Evolutionary conservation across 1,140 invertebrate species (phyloP).

Genomic region (Meloidogyne exigua): DNA sequence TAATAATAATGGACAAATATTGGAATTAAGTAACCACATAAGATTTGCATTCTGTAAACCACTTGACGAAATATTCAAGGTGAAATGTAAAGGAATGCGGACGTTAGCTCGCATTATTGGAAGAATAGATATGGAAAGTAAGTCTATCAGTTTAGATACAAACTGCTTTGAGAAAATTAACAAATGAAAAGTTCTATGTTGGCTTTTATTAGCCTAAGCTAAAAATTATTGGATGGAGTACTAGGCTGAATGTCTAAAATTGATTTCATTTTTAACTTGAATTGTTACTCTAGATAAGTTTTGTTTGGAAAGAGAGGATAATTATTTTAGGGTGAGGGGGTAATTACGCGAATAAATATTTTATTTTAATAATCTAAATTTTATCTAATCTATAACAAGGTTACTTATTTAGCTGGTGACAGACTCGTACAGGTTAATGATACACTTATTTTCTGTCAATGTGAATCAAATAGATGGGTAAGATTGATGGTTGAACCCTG

Average conservation of each 20-base stretch:
- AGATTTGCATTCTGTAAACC: conserved; percentile 23
- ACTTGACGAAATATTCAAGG: conserved; percentile 19
- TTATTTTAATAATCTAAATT: too few relatives aligned
- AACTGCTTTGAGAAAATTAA: too few relatives aligned
- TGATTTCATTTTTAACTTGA: too few relatives aligned
- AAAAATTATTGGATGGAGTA: too few relatives aligned
- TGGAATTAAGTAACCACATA: conserved; percentile 15
- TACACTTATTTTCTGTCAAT: conserved; percentile 26
- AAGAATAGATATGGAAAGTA: conserved; percentile 14
- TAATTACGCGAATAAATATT: too few relatives aligned
- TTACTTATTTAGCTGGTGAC: not conserved
- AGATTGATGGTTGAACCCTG: conserved; percentile 26
- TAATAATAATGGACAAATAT: not conserved
- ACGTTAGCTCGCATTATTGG: conserved; percentile 18
- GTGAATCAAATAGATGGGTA: conserved; percentile 20
- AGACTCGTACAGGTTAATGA: conserved; percentile 14
- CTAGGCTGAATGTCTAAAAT: too few relatives aligned
- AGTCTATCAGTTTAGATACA: not conserved
- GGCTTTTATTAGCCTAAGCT: too few relatives aligned
- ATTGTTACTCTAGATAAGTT: too few relatives aligned
- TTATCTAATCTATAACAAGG: too few relatives aligned
- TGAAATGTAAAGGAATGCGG: conserved; percentile 25
- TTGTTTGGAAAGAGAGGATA: too few relatives aligned
- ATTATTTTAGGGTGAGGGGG: too few relatives aligned
- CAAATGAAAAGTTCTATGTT: not conserved